These are phyloP conservation scores for Lathronympha strigana DNA, from an alignment of 2,888 invertebrate species.

Conservation along the genomic window DNA sequence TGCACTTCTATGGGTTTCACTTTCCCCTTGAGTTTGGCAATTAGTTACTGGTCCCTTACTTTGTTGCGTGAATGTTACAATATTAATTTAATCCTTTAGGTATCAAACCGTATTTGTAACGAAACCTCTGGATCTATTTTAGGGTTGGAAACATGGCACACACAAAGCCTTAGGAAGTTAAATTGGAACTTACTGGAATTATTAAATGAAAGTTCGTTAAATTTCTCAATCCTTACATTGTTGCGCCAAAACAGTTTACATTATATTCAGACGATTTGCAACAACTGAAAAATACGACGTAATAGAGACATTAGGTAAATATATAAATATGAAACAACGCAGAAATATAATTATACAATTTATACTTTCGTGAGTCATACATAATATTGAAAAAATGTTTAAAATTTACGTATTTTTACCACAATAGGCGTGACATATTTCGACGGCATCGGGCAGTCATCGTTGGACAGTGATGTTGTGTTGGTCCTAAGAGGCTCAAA, in stretches of 20 bases:
- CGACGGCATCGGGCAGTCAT: no score
- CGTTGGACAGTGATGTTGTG: no score
- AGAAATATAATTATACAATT: no score
- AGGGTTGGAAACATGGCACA: not conserved
- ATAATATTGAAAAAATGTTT: no score
- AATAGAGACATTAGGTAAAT: no score
- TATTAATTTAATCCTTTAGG: slow-evolving; percentile 22
- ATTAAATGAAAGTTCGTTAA: not conserved
- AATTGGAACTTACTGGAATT: not conserved
- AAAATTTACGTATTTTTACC: no score
- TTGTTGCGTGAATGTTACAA: slow-evolving; percentile 4
- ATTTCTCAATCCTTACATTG: not conserved
- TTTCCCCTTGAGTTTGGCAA: slow-evolving; percentile 2
- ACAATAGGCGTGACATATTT: no score
- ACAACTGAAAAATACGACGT: not conserved
- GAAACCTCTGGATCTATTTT: slow-evolving; percentile 14
- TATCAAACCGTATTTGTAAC: slow-evolving; percentile 11
- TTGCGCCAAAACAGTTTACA: not conserved
- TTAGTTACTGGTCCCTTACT: not conserved
- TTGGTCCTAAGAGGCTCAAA: no score
- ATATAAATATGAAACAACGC: no score
- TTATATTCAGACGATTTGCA: no score
- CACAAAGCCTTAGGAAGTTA: slow-evolving; percentile 21
- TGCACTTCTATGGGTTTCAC: not conserved
- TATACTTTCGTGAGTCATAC: no score